Conservation (phyloP, 2,113 vertebrate genomes). For the Romanogobio albipinnatus region DNA sequence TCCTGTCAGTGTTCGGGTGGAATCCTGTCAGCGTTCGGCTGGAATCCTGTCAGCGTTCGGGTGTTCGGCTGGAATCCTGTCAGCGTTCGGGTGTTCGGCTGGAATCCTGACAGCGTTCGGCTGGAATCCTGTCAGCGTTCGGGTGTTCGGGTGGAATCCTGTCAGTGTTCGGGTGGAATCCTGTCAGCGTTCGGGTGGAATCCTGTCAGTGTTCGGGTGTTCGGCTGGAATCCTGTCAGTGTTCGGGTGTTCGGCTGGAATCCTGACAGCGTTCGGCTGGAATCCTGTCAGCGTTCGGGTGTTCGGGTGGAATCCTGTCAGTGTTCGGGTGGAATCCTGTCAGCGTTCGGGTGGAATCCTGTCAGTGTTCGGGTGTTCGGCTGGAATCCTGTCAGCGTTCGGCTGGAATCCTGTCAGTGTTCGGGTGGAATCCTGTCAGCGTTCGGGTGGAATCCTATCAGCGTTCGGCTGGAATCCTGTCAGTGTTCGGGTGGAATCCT, state of each 20-base stretch:
- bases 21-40: no score
- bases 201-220: neutral
- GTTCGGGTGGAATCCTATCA: neutral
- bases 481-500: neutral
- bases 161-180: neutral
- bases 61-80: conserved; percentile 12
- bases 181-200: no score
- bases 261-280: no score
- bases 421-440: neutral
- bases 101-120: no score
- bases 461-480: neutral
- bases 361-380: neutral
- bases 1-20: neutral
- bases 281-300: neutral
- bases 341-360: neutral
- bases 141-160: neutral
- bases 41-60: neutral
- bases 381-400: conserved; percentile 7
- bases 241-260: no score
- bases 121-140: neutral
- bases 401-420: no score
- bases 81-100: neutral
- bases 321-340: neutral
- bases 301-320: conserved; percentile 20
- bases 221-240: conserved; percentile 25